Evolutionary conservation across 2,797 vertebrate species (phyloP), one percentile per base, ranked within the genome.

Genomic region (Sciurus carolinensis): DNA sequence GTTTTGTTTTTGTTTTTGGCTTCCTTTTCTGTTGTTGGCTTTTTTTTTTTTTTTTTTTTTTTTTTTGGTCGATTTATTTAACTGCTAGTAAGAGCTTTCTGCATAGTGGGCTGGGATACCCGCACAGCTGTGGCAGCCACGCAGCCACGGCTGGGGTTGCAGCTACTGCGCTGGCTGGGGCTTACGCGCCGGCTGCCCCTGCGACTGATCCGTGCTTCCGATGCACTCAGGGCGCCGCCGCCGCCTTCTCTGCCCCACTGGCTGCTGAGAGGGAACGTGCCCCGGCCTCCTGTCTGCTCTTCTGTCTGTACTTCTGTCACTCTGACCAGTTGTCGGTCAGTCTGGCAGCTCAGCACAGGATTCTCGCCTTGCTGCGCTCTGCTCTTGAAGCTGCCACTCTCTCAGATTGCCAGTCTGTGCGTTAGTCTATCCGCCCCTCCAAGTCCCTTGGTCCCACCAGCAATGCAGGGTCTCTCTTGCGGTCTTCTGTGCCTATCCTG

Each of bases 1-100:
- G 75, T 90, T 94, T 85, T 94, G 90, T 97, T 82, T 39, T 95
- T 86, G 94, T 77, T 90, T 96, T 95, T 95, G 28, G 87, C 96
- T 62, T 62, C 59, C 59, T 62, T 62, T 62, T 62, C 59, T 26
- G 59, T 62, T 62, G 59, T 62, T 62, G 59, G 24, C 3, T 95
- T 93, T 42, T 97, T 36, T 97, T 96, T 94, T 14, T 90, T n/a
- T n/a, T 36, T 36, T 69, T 96, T 90, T 92, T 83, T 95, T 71
- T 50, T 88, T 73, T 90, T 85, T 77, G 82, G 91, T 82, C 50
- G 80, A 73, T 94, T 91, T 97, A 87, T 97, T 94, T 52, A 97
- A 97, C 83, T 82, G 95, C 71, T 80, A 66, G 79, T 39, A 57
- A 3, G 90, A 62, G 82, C 81, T 47, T 39, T 91, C 24, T 44